These are phyloP conservation scores for Todus mexicanus DNA, from an alignment of 2,797 vertebrate genomes.

Conservation along the genomic window DNA sequence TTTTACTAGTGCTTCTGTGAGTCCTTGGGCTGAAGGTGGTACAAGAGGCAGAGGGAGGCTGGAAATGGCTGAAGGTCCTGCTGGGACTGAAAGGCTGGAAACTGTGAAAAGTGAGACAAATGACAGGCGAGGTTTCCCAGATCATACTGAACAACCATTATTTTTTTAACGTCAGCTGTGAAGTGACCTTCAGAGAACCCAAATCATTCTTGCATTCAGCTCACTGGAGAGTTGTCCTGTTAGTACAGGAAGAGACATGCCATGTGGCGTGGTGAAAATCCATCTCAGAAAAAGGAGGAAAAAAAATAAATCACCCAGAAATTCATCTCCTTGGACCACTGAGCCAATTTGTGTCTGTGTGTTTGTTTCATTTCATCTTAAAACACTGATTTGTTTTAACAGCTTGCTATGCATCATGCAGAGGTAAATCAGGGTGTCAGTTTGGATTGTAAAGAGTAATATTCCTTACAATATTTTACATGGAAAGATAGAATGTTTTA, in stretches of 20 bases:
- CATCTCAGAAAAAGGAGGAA: background rate
- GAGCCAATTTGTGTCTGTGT: background rate
- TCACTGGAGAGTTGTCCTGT: background rate
- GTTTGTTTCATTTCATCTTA: background rate
- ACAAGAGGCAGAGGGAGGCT: background rate
- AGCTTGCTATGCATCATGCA: background rate
- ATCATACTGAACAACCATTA: background rate
- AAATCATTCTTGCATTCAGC: background rate
- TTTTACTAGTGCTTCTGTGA: background rate
- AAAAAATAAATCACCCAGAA: background rate
- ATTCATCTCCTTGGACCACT: background rate
- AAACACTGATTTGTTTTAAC: background rate
- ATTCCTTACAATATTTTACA: background rate
- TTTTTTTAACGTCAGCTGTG: background rate
- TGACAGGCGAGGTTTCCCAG: background rate
- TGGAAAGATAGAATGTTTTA: background rate
- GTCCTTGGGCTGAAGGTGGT: background rate
- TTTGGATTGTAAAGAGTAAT: background rate
- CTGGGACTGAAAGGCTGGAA: background rate
- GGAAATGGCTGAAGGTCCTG: background rate
- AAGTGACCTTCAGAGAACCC: background rate
- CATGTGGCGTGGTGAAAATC: background rate
- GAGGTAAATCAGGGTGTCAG: background rate
- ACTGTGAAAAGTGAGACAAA: background rate
- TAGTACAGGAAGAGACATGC: background rate